These are phyloP conservation scores for Palloptera scutellata DNA, from an alignment of 2,888 invertebrate species.

Conservation along the genomic window DNA sequence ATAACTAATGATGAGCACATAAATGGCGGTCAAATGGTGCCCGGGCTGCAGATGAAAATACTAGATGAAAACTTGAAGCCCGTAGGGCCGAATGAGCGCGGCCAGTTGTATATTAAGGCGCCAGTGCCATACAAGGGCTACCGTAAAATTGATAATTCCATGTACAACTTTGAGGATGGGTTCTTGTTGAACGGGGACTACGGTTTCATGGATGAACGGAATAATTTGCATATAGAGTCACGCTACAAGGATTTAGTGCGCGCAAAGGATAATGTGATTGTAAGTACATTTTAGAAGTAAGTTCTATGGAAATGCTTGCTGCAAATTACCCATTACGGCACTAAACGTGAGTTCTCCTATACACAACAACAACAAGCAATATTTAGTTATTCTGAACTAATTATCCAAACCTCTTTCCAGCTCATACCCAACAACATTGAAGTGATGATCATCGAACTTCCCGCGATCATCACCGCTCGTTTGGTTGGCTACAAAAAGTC, in stretches of 20 bases:
- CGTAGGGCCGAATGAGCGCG: constrained; percentile 38
- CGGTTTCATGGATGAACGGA: constrained; percentile 34
- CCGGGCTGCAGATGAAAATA: constrained; percentile 39
- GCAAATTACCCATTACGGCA: too few species aligned
- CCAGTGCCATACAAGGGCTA: constrained; percentile 36
- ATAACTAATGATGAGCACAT: constrained; percentile 38
- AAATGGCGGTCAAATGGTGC: constrained; percentile 35
- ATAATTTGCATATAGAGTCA: constrained; percentile 34
- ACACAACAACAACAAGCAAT: too few species aligned
- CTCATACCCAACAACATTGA: constrained; percentile 33
- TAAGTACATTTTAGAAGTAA: constrained; percentile 24
- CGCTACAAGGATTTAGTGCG: constrained; percentile 40
- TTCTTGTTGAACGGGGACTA: constrained; percentile 41
- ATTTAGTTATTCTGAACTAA: too few species aligned
- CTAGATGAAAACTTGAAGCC: constrained; percentile 34
- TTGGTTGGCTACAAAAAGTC: constrained; percentile 31
- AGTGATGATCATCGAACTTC: constrained; percentile 26
- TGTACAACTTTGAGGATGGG: constrained; percentile 26
- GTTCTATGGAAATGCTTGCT: background rate
- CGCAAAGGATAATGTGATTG: constrained; percentile 28
- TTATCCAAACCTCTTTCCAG: constrained; percentile 1
- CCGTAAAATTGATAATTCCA: constrained; percentile 17
- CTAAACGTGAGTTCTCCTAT: too few species aligned
- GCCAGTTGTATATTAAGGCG: constrained; percentile 38
- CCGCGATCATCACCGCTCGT: constrained; percentile 24